Evolutionary conservation across 2,797 vertebrate genomes (phyloP), one percentile per base, ranked within the genome.

Genomic region (Hydrocynus forskahlii): DNA sequence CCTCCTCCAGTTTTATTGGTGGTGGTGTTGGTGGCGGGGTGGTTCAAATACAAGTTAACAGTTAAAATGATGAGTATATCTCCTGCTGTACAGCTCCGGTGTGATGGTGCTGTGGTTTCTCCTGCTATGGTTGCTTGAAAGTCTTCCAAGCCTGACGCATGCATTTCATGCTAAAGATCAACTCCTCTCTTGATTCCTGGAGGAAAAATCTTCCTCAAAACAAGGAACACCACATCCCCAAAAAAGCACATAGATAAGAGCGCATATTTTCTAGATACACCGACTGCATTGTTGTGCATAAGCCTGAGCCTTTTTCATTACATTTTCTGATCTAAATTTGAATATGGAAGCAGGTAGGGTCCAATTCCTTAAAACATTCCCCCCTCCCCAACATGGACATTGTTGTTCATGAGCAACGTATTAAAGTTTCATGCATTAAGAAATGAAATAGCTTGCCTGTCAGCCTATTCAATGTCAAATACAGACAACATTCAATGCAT

Each of bases 1-100:
- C 66, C 9, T 48, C 64, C 67, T 38, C 64, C 76, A 68, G 25
- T n/a, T 35, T 50, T 17, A 52, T 71, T 21, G 10, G 57, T 79
- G 55, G 60, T 55, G 43, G 76, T 55, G 54, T 60, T 78, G 4
- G 8, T 4, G 8, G 8, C 40, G 8, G 40, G 8, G 8, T 43
- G n/a, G n/a, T n/a, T 69, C 66, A 35, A 60, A 60, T 66, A 59
- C 54, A 45, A 78, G 54, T 29, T 68, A 59, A 23, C 21, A 59
- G 76, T 43, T 70, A 40, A 50, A 78, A 78, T 1, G 17, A 48
- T 35, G 17, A 62, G 21, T 48, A 29, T 38, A 60, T 8, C 21
- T 69, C 52, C 43, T 13, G 62, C 25, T 43, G 14, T 6, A 19
- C 9, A 29, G 21, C 5, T 57, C 21, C 19, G 23, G 13, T 0